phyloP scores from a whole-genome alignment of 92 coral and sea anemone species.

The Bergia sp. region DNA sequence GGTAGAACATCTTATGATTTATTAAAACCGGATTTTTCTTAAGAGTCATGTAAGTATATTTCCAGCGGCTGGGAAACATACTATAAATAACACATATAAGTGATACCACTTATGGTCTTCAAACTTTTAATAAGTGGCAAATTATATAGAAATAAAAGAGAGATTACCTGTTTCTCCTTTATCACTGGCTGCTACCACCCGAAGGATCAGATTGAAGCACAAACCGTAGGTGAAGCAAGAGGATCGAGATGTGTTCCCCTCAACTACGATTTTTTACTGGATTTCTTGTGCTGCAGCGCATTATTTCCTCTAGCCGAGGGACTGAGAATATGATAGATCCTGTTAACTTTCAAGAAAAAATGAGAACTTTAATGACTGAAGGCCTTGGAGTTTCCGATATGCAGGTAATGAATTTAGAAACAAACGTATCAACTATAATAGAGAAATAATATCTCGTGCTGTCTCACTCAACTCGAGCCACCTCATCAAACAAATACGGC shows the following conservation, averaged over 20 bases:
- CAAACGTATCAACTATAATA: not conserved
- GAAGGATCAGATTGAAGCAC: not conserved
- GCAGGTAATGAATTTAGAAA: slow-evolving; percentile 1
- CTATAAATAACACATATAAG: no score
- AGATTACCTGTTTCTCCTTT: not conserved
- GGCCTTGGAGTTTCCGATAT: slow-evolving; percentile 48
- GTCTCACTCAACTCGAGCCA: no score
- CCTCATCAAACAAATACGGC: no score
- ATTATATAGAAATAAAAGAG: no score
- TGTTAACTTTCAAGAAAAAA: slow-evolving; percentile 8
- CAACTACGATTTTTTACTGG: not conserved
- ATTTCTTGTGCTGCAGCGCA: not conserved
- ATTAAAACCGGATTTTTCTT: not conserved
- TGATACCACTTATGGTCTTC: not conserved
- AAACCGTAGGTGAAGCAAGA: not conserved
- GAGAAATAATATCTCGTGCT: no score
- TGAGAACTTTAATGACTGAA: slow-evolving; percentile 28
- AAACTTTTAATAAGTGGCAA: no score
- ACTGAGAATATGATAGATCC: not conserved
- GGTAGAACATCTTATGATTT: no score
- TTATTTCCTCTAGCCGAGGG: not conserved
- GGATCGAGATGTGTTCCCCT: not conserved
- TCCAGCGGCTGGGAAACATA: not conserved
- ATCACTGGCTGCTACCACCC: not conserved
- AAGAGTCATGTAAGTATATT: not conserved